A percentile compares a stretch with the other conserved stretches of the same genome.
phyloP scores from a whole-genome alignment of 1,140 invertebrate genomes.

The Lamellibrachia luymesi region DNA sequence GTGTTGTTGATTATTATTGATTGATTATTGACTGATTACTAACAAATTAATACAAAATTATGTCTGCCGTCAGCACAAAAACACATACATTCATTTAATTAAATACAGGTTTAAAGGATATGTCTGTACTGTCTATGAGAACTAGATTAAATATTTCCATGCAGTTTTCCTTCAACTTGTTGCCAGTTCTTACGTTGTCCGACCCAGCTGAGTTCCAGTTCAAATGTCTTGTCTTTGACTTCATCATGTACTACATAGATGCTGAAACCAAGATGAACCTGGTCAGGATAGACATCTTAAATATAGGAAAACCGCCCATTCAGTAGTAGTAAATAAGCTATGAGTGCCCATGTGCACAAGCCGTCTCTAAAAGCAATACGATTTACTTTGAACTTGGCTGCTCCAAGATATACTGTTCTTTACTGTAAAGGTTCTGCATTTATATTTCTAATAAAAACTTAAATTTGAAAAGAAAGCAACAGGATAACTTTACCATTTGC shows the following conservation, averaged over 20 bases:
- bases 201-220: constrained; percentile 96
- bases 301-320: not conserved
- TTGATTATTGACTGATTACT: not conserved
- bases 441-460: not conserved
- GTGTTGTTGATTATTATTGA: not conserved
- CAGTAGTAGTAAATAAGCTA: not conserved
- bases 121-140: not conserved
- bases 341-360: not conserved
- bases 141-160: not conserved
- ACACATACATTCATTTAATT: not conserved
- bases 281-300: not conserved
- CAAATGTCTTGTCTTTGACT: constrained; percentile 97
- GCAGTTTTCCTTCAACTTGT: not conserved
- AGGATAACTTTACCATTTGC: not conserved
- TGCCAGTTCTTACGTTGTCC: constrained; percentile 64
- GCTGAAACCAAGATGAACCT: constrained; percentile 57
- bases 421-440: not conserved
- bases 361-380: too few species aligned
- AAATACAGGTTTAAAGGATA: not conserved
- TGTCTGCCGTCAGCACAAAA: not conserved
- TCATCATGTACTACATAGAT: constrained; percentile 98
- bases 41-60: not conserved
- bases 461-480: not conserved
- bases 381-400: too few species aligned
- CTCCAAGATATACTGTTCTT: too few species aligned